A percentile compares a stretch with the other conserved stretches of the same genome.
Evolutionary conservation across 2,797 vertebrate species (phyloP).

Genomic region (Megalops cyprinoides): DNA sequence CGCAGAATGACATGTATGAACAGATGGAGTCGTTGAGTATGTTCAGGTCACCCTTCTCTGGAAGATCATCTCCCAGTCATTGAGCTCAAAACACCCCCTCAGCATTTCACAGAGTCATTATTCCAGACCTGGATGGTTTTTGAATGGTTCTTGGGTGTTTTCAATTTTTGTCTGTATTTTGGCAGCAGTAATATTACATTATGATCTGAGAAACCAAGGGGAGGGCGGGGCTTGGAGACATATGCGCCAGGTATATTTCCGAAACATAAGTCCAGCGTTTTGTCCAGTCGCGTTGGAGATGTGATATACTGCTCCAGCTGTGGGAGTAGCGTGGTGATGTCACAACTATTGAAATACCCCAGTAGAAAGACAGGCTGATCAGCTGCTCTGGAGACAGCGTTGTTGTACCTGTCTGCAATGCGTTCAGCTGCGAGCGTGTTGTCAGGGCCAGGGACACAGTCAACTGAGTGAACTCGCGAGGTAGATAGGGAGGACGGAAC

Average conservation of each 20-base stretch:
- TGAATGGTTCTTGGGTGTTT: background rate
- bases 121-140: slow-evolving; percentile 7
- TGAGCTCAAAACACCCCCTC: background rate
- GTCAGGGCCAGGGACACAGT: too few relatives aligned
- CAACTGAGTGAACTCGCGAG: too few relatives aligned
- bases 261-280: background rate
- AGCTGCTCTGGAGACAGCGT: too few relatives aligned
- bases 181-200: background rate
- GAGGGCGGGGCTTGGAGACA: background rate
- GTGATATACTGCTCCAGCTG: too few relatives aligned
- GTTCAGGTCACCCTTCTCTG: background rate
- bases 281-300: too few relatives aligned
- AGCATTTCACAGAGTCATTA: background rate
- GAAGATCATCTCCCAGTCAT: background rate
- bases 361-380: slow-evolving; percentile 24
- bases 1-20: background rate
- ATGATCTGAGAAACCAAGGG: background rate
- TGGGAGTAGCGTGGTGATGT: too few relatives aligned
- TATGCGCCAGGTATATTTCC: slow-evolving; percentile 6
- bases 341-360: too few relatives aligned
- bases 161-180: too few relatives aligned
- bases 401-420: too few relatives aligned
- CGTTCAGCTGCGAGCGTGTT: too few relatives aligned
- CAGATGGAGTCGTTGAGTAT: background rate
- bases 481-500: too few relatives aligned